Evolutionary conservation across 2,888 invertebrate species (phyloP).

Genomic region (Lasioglossum malachurum): DNA sequence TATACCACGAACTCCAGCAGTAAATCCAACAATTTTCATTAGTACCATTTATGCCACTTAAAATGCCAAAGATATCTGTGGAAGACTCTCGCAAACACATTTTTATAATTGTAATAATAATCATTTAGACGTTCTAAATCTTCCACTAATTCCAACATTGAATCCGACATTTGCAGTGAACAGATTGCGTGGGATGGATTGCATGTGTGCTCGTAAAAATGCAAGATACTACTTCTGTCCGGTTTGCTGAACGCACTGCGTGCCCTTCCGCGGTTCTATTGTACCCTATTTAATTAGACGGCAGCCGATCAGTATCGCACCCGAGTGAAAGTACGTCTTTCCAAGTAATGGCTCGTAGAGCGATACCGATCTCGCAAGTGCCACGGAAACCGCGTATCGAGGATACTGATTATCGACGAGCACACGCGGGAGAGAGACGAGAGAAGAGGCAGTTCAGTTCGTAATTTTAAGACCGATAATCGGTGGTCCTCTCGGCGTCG

Average conservation of each 20-base stretch:
- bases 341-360: slow-evolving; percentile 16
- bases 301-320: slow-evolving; percentile 36
- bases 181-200: neutral
- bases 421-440: neutral
- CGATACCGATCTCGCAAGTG: slow-evolving; percentile 26
- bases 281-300: slow-evolving; percentile 48
- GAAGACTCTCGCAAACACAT: no score
- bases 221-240: neutral
- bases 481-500: neutral
- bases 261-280: slow-evolving; percentile 31
- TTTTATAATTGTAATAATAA: no score
- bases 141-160: no score
- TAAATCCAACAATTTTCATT: no score
- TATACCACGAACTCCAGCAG: no score
- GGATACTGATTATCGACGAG: slow-evolving; percentile 10
- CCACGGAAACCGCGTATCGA: slow-evolving; percentile 16
- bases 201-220: neutral
- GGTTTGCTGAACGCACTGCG: neutral
- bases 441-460: neutral
- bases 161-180: neutral
- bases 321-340: slow-evolving; percentile 38
- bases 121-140: no score
- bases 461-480: slow-evolving; percentile 24
- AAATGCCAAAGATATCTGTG: no score
- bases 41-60: no score